Base-by-base conservation (phyloP, 2,113 vertebrate genomes). In the Colossoma macropomum region DNA sequence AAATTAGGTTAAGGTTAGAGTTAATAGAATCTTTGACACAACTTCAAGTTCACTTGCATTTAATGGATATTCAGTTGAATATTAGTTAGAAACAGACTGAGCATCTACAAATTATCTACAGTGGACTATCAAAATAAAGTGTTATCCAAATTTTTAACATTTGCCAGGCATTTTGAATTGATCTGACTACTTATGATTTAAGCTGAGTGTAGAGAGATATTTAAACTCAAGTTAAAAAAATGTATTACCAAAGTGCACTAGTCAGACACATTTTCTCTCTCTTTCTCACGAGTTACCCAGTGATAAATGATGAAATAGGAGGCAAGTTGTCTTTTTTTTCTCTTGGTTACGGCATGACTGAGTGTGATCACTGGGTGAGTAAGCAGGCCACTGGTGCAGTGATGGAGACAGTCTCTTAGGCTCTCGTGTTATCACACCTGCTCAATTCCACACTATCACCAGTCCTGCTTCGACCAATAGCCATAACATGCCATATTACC, bases 301-400 rank as follows among this genome's bases (percentile, higher is more conserved):
- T 73, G 79, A 79, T 65, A 66, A 63, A 77, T 72, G 69, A 83
- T 73, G 69, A 74, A 84, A 84, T 79, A 32, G 41, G 69, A 74
- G 48, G 59, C 73, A 66, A 74, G 38, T 60, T 81, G 30, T 60
- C 56, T 52, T 68, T 63, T 62, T 65, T 59, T 59, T 17, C 69
- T 72, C 34, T 72, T 56, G 38, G 69, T 81, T 81, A 60, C 45
- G 54, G 45, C 21, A 2, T 72, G 78, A 72, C 70, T 72, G 71
- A 75, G 23, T 81, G 48, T 23, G 45, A 62, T 30, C 25, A 34
- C 68, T 80, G 52, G 54, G 19, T 75, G 60, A 66, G 38, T 45
- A 79, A 84, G 77, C 71, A 80, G 27, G 21, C 48, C 71, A 59
- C 79, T 80, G 79, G 69, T 75, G 71, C 71, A 45, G 50, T 75